Conservation (phyloP, 2,113 vertebrate genomes). For the Onychostruthus taczanowskii region DNA sequence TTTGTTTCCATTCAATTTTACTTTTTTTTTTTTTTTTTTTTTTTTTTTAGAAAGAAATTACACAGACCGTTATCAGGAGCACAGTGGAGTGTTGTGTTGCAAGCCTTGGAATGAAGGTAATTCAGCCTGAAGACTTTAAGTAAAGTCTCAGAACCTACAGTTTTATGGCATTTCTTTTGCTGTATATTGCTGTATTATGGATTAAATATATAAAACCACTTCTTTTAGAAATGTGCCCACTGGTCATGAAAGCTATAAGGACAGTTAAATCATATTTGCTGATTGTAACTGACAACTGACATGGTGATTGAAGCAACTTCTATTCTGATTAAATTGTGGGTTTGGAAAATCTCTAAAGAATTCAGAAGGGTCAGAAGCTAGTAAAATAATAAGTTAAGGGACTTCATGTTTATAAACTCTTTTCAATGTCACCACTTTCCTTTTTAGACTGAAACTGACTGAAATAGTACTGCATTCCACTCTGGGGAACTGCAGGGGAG, state of each 20-base stretch:
- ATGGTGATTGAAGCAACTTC: not conserved
- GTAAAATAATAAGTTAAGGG: not conserved
- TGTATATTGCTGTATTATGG: not conserved
- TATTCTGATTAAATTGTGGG: not conserved
- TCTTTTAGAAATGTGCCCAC: not conserved
- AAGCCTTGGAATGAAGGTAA: not conserved
- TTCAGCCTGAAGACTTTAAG: not conserved
- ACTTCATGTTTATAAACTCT: not conserved
- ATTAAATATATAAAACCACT: not conserved
- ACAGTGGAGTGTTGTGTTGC: not conserved
- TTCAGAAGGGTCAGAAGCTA: slow-evolving; percentile 22
- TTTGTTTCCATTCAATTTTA: not conserved
- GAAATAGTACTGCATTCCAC: not conserved
- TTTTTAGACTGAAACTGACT: not conserved
- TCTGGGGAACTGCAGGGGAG: not conserved
- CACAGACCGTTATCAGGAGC: not conserved
- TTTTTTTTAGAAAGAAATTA: not conserved
- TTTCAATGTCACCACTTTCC: not conserved
- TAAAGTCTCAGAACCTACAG: not conserved
- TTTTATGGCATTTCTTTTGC: not conserved
- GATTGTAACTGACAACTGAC: not conserved
- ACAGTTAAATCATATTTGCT: not conserved
- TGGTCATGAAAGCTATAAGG: not conserved
- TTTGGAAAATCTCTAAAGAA: not conserved
- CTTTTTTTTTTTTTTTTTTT: not conserved